Evolutionary conservation across 2,113 vertebrate genomes (phyloP).

Genomic region (Cololabis saira): DNA sequence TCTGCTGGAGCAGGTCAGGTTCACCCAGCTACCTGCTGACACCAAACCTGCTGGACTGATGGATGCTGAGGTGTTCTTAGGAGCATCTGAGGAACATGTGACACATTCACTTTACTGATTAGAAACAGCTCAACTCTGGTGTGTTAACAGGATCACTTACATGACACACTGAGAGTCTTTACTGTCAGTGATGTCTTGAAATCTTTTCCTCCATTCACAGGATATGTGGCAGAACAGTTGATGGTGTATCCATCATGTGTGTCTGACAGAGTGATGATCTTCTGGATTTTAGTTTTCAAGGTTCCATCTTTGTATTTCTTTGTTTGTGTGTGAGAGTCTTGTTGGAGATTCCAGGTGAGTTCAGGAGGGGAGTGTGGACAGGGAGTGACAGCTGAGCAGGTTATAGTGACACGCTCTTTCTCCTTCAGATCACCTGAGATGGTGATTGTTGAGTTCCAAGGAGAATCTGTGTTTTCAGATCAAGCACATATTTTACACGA

Average conservation of each 20-base stretch:
- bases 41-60: conserved; percentile 16
- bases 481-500: too few species aligned
- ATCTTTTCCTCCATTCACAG: background rate
- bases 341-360: conserved; percentile 18
- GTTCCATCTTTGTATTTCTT: conserved; percentile 14
- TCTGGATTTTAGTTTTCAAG: conserved; percentile 21
- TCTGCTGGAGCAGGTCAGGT: conserved; percentile 32
- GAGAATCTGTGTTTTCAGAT: background rate
- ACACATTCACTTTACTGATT: conserved; percentile 1
- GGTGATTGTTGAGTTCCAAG: conserved; percentile 10
- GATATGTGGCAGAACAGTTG: conserved; percentile 11
- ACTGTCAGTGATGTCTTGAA: background rate
- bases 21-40: conserved; percentile 31
- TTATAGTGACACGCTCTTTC: conserved; percentile 12
- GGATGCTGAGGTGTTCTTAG: conserved; percentile 17
- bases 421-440: conserved; percentile 8
- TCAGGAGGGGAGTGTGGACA: conserved; percentile 19
- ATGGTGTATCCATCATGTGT: conserved; percentile 15
- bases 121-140: conserved; percentile 1
- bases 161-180: conserved; percentile 6
- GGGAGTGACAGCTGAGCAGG: conserved; percentile 28
- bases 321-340: conserved; percentile 4
- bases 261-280: conserved; percentile 21
- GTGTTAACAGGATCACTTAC: conserved; percentile 8
- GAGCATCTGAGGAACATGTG: conserved; percentile 35